Evolutionary conservation across 2,113 vertebrate genomes (phyloP).

Genomic region (Corythoichthys haematopterus): DNA sequence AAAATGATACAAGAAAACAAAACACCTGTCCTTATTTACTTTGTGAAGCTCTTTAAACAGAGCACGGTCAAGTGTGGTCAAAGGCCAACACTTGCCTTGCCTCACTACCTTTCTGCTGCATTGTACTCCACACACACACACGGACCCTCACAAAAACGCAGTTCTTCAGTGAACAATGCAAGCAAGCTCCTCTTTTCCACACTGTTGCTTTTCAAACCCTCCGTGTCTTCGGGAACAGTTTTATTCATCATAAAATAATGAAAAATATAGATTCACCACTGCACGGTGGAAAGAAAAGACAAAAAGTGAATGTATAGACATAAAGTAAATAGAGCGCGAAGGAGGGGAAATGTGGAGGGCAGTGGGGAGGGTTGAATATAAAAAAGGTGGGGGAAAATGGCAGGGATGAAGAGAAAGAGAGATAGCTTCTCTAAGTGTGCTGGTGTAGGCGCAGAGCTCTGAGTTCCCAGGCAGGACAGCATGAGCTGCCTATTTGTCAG

Average conservation of each 20-base stretch:
- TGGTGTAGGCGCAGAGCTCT: slow-evolving; percentile 53
- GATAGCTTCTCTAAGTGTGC: slow-evolving; percentile 53
- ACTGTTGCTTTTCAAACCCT: slow-evolving; percentile 38
- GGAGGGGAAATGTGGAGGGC: slow-evolving; percentile 25
- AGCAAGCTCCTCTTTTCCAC: slow-evolving; percentile 51
- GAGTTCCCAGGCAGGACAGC: slow-evolving; percentile 66
- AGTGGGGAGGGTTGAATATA: slow-evolving; percentile 1
- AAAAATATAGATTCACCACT: slow-evolving; percentile 60
- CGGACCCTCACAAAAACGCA: slow-evolving; percentile 9
- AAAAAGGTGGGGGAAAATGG: slow-evolving; percentile 36
- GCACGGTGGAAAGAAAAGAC: slow-evolving; percentile 48
- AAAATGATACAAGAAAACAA: background rate
- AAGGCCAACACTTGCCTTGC: slow-evolving; percentile 44
- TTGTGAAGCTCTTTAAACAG: slow-evolving; percentile 18
- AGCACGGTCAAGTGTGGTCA: slow-evolving; percentile 38
- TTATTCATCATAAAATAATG: slow-evolving; percentile 63
- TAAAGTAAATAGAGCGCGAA: slow-evolving; percentile 62
- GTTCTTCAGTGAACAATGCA: slow-evolving; percentile 37
- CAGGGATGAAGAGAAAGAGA: slow-evolving; percentile 43
- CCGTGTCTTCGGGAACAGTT: slow-evolving; percentile 46
- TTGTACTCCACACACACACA: slow-evolving; percentile 29
- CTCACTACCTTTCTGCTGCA: slow-evolving; percentile 16
- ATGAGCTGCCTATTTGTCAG: slow-evolving; percentile 75
- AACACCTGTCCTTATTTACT: slow-evolving; percentile 1
- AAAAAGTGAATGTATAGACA: slow-evolving; percentile 53